Percentiles rank a stretch among this genome's conserved stretches.
Conservation (phyloP, 2,113 vertebrate genomes). For the Neofelis nebulosa region DNA sequence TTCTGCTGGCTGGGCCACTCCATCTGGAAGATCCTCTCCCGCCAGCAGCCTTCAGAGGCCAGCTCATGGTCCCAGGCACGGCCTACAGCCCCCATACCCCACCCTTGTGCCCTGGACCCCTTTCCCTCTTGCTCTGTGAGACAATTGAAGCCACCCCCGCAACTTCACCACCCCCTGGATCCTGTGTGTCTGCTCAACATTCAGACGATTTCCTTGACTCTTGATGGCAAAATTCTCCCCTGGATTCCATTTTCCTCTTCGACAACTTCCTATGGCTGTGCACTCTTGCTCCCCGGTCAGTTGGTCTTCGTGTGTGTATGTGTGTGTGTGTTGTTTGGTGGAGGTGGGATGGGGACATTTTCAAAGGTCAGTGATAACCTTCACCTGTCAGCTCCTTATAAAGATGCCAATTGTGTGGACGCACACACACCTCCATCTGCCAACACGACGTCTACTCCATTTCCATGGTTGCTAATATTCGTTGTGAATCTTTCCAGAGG, state of each 20-base stretch:
- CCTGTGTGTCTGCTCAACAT: background rate
- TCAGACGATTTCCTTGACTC: background rate
- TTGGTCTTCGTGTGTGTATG: background rate
- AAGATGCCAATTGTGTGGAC: background rate
- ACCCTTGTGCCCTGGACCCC: background rate
- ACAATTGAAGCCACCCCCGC: background rate
- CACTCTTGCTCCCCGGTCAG: background rate
- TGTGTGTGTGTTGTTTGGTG: background rate
- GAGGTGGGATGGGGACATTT: background rate
- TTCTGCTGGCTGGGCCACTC: background rate
- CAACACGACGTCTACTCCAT: background rate
- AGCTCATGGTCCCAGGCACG: fast-evolving
- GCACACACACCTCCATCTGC: background rate
- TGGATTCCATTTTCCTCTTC: background rate
- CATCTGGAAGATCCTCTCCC: background rate
- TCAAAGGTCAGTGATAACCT: background rate
- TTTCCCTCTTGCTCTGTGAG: background rate
- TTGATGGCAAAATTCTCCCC: background rate
- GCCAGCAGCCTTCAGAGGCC: background rate
- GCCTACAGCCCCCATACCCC: background rate
- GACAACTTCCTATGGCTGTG: background rate
- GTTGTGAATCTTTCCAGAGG: background rate
- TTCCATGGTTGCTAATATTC: background rate
- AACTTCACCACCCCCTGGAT: background rate
- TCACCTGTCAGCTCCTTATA: background rate